phyloP scores from a whole-genome alignment of 2,888 invertebrate species.

The Eueremaeus valkanovi region DNA sequence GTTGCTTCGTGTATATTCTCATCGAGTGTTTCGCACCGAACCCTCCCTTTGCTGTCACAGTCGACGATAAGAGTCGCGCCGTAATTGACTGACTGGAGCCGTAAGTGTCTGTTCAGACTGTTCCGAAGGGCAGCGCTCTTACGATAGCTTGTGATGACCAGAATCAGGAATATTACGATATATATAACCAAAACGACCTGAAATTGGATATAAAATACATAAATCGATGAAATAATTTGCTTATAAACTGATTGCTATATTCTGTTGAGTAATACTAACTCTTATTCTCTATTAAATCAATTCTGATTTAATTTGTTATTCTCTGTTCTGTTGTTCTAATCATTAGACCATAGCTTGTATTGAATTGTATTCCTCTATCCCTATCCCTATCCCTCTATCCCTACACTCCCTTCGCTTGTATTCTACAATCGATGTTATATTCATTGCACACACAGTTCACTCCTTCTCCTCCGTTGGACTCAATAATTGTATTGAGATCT shows the following conservation, averaged over 20 bases:
- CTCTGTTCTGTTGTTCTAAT: not conserved
- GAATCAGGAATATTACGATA: constrained; percentile 37
- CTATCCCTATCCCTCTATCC: constrained; percentile 11
- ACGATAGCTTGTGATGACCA: constrained; percentile 39
- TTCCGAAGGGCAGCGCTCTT: constrained; percentile 38
- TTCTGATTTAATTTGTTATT: not conserved
- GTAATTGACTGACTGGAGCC: constrained; percentile 29
- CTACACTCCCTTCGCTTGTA: not conserved
- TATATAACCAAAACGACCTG: constrained; percentile 39
- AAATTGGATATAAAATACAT: not conserved
- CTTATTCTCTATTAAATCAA: too few relatives aligned
- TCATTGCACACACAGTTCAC: not conserved
- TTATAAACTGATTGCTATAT: not conserved
- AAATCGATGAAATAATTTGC: not conserved
- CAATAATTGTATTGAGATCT: too few relatives aligned
- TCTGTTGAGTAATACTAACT: not conserved
- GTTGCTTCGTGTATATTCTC: constrained; percentile 35
- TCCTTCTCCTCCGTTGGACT: not conserved
- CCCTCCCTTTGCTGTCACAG: constrained; percentile 19
- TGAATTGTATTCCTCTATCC: not conserved
- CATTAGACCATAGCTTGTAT: not conserved
- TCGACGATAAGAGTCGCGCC: constrained; percentile 38
- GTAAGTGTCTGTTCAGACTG: constrained; percentile 37
- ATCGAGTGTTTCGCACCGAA: constrained; percentile 37
- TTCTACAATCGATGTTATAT: not conserved